Evolutionary conservation across 2,888 invertebrate genomes (phyloP).

Genomic region (Lithodes maja): DNA sequence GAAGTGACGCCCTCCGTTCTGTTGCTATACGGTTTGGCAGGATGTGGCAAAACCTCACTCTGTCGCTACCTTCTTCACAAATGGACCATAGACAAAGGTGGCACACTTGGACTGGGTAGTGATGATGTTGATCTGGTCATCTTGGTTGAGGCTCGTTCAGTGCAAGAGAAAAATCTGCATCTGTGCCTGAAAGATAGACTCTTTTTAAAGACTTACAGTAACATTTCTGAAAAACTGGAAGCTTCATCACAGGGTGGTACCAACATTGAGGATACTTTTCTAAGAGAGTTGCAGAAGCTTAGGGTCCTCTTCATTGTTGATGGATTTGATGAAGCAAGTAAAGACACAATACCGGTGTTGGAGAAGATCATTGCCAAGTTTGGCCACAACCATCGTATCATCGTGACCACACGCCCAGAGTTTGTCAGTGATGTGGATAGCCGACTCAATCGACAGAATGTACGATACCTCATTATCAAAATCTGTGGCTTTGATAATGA

Average conservation of each 20-base stretch:
- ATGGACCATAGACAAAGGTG: constrained; percentile 9
- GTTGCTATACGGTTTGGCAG: constrained; percentile 43
- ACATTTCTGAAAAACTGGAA: not conserved
- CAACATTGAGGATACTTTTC: constrained; percentile 10
- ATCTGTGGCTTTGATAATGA: constrained; percentile 53
- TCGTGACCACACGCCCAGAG: constrained; percentile 45
- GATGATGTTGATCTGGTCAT: constrained; percentile 24
- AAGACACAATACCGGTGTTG: not conserved
- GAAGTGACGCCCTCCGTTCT: not conserved
- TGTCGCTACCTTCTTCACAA: constrained; percentile 31
- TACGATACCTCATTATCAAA: not conserved
- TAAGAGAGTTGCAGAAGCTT: constrained; percentile 20
- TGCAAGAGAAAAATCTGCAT: constrained; percentile 4
- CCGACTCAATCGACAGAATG: not conserved
- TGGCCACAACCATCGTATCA: constrained; percentile 11
- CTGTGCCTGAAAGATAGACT: constrained; percentile 14
- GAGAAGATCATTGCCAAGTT: constrained; percentile 46
- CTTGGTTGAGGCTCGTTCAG: constrained; percentile 39
- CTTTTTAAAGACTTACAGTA: not conserved
- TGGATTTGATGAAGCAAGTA: constrained; percentile 52
- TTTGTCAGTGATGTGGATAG: constrained; percentile 6
- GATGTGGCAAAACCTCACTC: constrained; percentile 53
- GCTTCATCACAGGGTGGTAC: too few relatives aligned
- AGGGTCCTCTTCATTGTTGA: constrained; percentile 51
- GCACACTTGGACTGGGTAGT: not conserved